phyloP scores from a whole-genome alignment of 2,113 vertebrate species.

The Ceyx cyanopectus region DNA sequence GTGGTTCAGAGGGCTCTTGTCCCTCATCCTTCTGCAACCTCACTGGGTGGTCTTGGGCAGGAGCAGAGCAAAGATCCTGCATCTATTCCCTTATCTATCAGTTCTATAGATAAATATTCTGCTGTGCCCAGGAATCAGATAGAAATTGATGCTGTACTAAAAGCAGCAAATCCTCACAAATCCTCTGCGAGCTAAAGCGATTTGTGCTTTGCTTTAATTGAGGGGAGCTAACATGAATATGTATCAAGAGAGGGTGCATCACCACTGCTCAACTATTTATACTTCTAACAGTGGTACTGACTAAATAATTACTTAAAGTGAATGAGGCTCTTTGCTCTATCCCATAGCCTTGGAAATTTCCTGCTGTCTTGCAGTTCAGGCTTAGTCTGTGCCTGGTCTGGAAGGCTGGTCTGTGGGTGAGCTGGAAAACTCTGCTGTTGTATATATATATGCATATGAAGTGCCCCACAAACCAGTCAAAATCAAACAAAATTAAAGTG shows the following conservation, averaged over 20 bases:
- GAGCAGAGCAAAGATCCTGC: neutral
- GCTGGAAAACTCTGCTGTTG: neutral
- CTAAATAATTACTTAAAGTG: neutral
- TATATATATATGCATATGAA: neutral
- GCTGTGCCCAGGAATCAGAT: neutral
- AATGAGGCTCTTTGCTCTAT: neutral
- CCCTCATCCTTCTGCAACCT: neutral
- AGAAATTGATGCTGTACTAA: neutral
- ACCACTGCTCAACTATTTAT: neutral
- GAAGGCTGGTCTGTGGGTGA: neutral
- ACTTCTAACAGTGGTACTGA: neutral
- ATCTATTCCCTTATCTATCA: neutral
- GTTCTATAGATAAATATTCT: neutral
- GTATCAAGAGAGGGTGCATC: neutral
- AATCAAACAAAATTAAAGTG: neutral
- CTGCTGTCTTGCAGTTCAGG: neutral
- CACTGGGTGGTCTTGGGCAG: neutral
- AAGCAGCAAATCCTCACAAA: neutral
- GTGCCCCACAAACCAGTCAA: neutral
- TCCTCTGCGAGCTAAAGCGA: neutral
- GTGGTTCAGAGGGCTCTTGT: neutral
- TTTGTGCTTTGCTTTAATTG: neutral
- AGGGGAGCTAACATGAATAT: neutral
- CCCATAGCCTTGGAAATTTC: neutral
- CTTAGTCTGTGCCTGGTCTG: neutral